phyloP scores from a whole-genome alignment of 2,113 vertebrate genomes.

The Ellobius talpinus region DNA sequence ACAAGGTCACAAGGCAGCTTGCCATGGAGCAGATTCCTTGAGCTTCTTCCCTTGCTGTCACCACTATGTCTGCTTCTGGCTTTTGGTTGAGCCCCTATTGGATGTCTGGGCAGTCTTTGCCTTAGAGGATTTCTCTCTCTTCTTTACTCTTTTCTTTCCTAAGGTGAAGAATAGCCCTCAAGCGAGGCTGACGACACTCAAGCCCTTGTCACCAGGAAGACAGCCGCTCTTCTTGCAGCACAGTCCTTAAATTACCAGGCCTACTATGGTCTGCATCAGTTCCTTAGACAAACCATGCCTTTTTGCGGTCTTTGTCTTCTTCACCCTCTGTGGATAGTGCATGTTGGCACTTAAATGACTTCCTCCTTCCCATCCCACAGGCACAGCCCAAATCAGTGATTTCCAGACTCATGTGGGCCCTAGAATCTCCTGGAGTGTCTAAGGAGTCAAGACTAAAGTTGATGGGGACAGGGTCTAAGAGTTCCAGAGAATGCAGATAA shows the following conservation, averaged over 20 bases:
- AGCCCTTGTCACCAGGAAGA: neutral
- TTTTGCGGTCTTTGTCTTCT: neutral
- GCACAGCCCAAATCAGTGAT: neutral
- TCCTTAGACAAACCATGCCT: neutral
- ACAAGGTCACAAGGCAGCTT: neutral
- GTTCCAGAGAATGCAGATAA: neutral
- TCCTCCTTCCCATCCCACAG: neutral
- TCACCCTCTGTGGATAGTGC: neutral
- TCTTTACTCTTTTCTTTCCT: neutral
- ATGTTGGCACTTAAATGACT: neutral
- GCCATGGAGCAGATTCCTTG: neutral
- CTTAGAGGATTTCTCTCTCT: neutral
- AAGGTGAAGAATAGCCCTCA: neutral
- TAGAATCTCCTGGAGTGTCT: neutral
- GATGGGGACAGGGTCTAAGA: neutral
- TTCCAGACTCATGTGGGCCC: neutral
- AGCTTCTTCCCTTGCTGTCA: neutral
- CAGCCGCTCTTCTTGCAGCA: neutral
- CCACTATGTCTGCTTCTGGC: neutral
- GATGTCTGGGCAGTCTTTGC: neutral
- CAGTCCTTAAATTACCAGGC: neutral
- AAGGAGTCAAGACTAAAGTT: neutral
- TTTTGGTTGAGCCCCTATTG: neutral
- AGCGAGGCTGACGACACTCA: neutral
- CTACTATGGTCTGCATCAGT: neutral